Conservation (phyloP, 92 coral and sea anemone species). For the Pocillopora grandis region DNA sequence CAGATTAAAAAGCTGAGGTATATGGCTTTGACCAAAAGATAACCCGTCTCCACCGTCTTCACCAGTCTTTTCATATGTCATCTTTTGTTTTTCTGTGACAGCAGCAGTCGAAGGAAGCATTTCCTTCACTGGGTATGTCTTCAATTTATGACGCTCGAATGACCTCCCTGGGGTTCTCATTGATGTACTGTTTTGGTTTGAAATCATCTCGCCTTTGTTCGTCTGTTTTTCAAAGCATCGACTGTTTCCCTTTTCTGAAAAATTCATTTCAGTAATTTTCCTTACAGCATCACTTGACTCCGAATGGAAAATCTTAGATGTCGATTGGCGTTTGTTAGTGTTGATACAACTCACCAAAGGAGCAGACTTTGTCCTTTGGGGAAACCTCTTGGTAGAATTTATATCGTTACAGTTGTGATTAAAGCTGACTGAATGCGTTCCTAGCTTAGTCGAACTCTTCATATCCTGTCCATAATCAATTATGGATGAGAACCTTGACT, state of each 20-base stretch:
- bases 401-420: background rate
- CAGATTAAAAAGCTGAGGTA: conserved; percentile 21
- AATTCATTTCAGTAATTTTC: background rate
- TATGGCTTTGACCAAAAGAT: conserved; percentile 9
- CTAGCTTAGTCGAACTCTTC: background rate
- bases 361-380: conserved; percentile 5
- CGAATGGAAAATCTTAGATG: background rate
- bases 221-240: background rate
- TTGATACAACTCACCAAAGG: background rate
- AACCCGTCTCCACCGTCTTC: no score
- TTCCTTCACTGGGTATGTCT: background rate
- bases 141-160: background rate
- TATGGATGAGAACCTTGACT: conserved; percentile 18
- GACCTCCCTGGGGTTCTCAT: background rate
- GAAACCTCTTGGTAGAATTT: background rate
- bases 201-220: background rate
- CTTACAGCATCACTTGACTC: background rate
- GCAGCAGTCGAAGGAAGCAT: background rate
- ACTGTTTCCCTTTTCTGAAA: background rate
- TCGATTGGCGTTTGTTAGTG: no score
- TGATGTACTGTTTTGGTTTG: background rate
- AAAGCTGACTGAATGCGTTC: background rate
- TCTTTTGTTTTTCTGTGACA: background rate
- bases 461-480: background rate
- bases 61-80: background rate